These are phyloP conservation scores for Linurgus olivaceus DNA, from an alignment of 2,797 vertebrate species.

Conservation along the genomic window DNA sequence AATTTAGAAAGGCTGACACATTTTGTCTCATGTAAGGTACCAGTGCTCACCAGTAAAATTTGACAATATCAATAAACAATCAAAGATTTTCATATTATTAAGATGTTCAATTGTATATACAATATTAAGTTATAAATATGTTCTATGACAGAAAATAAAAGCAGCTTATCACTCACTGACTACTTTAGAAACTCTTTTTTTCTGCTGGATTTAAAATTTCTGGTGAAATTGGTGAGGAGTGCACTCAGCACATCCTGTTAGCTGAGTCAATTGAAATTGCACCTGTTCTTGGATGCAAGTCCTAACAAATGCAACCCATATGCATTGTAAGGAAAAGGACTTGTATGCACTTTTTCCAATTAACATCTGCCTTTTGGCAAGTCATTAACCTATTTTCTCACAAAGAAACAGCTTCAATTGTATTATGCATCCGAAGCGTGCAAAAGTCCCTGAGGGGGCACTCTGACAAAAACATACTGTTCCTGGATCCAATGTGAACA, in stretches of 20 bases:
- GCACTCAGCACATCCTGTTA: slow-evolving; percentile 18
- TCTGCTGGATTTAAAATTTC: neutral
- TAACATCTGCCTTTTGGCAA: slow-evolving; percentile 69
- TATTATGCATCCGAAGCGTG: slow-evolving; percentile 57
- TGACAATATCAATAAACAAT: neutral
- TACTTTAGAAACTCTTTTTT: neutral
- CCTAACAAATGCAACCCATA: slow-evolving; percentile 31
- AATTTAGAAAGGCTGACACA: neutral
- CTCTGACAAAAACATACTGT: slow-evolving; percentile 54
- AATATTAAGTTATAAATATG: neutral
- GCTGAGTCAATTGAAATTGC: slow-evolving; percentile 47
- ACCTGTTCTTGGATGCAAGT: slow-evolving; percentile 53
- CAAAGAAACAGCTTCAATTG: slow-evolving; percentile 49
- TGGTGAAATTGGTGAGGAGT: slow-evolving; percentile 2
- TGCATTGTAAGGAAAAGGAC: slow-evolving; percentile 8
- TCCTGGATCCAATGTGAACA: slow-evolving; percentile 31
- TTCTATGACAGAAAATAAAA: neutral
- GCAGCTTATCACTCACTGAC: neutral
- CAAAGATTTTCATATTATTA: neutral
- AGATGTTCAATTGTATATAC: neutral
- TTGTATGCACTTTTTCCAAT: neutral
- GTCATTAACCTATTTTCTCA: slow-evolving; percentile 68
- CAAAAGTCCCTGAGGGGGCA: slow-evolving; percentile 37
- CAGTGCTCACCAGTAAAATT: neutral
- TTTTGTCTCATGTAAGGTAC: neutral